These are phyloP conservation scores for Balaeniceps rex DNA, from an alignment of 2,113 vertebrate species.

Conservation along the genomic window DNA sequence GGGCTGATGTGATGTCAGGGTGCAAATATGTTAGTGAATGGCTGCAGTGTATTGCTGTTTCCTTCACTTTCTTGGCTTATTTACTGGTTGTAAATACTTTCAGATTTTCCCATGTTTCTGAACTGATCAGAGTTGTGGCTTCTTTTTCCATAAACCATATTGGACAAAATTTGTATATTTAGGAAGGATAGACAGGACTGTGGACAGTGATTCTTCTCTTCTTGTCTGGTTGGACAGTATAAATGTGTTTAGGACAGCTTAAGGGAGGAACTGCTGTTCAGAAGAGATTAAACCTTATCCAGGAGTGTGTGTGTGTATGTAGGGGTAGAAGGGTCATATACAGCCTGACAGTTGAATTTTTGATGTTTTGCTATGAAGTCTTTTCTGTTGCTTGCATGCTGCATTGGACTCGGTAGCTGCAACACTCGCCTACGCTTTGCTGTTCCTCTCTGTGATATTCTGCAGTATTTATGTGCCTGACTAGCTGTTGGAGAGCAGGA, in stretches of 20 bases:
- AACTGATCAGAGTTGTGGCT: not conserved
- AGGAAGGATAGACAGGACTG: not conserved
- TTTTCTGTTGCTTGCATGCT: not conserved
- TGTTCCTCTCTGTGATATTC: not conserved
- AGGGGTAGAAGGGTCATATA: not conserved
- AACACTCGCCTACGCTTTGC: not conserved
- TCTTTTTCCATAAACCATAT: not conserved
- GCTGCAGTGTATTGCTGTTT: not conserved
- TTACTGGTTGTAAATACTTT: not conserved
- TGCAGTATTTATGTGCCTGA: not conserved
- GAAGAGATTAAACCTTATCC: not conserved
- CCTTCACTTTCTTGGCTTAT: not conserved
- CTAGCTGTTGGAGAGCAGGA: not conserved
- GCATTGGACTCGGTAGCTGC: not conserved
- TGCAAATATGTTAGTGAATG: not conserved
- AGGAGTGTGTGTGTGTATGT: not conserved
- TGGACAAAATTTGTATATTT: not conserved
- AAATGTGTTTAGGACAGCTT: not conserved
- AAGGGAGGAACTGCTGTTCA: not conserved
- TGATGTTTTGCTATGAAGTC: not conserved
- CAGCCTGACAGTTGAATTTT: not conserved
- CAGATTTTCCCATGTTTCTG: not conserved
- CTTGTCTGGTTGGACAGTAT: not conserved
- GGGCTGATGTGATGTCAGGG: not conserved
- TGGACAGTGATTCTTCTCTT: not conserved